phyloP scores from a whole-genome alignment of 1,140 invertebrate species.

The Pseudobourletiella spinata region DNA sequence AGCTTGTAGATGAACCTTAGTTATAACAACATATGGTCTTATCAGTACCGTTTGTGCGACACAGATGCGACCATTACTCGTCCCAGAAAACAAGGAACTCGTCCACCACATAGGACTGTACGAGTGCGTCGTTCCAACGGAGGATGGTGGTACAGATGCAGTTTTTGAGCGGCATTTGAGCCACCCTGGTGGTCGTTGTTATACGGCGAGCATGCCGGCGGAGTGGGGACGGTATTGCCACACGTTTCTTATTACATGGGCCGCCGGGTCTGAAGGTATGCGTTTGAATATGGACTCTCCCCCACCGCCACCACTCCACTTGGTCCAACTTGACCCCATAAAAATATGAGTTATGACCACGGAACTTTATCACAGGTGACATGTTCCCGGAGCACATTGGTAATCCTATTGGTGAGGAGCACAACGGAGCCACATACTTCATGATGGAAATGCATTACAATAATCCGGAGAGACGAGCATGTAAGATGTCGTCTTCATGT shows the following conservation, averaged over 20 bases:
- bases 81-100: conserved; percentile 44
- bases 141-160: conserved; percentile 20
- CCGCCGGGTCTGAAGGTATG: conserved; percentile 64
- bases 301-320: no score
- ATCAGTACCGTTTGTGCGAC: no score
- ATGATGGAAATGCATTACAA: conserved; percentile 86
- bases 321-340: no score
- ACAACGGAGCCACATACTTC: conserved; percentile 61
- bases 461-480: conserved; percentile 50
- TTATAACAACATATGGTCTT: not conserved
- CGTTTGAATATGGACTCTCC: not conserved
- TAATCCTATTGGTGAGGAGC: conserved; percentile 61
- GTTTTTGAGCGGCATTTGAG: conserved; percentile 52
- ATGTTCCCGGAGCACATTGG: conserved; percentile 64
- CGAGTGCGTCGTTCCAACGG: conserved; percentile 53
- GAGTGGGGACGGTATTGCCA: conserved; percentile 64
- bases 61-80: not conserved
- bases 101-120: conserved; percentile 79
- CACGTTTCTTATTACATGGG: conserved; percentile 70
- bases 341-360: not conserved
- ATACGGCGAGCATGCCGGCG: conserved; percentile 56
- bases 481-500: no score
- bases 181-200: conserved; percentile 56
- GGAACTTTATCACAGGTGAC: conserved; percentile 45
- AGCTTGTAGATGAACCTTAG: not conserved